A percentile compares a stretch with the other conserved stretches of the same genome.
Conservation (phyloP, 2,113 vertebrate genomes). For the Ovibos moschatus region DNA sequence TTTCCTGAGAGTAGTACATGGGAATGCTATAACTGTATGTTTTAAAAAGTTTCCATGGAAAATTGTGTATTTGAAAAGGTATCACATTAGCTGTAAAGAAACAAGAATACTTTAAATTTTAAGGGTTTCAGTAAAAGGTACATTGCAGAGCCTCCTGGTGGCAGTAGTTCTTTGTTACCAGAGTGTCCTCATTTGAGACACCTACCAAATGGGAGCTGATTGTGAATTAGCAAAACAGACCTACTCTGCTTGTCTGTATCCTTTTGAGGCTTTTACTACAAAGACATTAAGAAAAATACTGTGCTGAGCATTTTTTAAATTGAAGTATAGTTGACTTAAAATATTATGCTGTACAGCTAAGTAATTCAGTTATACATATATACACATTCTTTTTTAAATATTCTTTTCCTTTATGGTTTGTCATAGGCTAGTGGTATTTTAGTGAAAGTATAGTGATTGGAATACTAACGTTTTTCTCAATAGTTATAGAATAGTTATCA, state of each 20-base stretch:
- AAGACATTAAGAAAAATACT: not conserved
- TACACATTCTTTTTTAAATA: not conserved
- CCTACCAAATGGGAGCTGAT: not conserved
- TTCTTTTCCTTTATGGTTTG: not conserved
- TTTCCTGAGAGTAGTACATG: not conserved
- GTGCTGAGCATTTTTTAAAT: not conserved
- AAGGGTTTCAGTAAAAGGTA: slow-evolving; percentile 33
- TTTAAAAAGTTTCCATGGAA: not conserved
- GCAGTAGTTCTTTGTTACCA: slow-evolving; percentile 48
- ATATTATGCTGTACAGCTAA: not conserved
- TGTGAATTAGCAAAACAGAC: slow-evolving; percentile 31
- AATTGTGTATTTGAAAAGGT: slow-evolving; percentile 22
- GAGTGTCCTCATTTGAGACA: slow-evolving; percentile 48
- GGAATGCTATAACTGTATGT: not conserved
- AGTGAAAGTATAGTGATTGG: slow-evolving; percentile 13
- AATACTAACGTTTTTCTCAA: slow-evolving; percentile 20
- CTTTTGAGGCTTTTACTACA: not conserved
- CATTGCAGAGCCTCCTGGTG: slow-evolving; percentile 60
- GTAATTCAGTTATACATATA: not conserved
- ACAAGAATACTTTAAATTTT: slow-evolving; percentile 26
- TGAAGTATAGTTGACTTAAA: not conserved
- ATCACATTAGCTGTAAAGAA: slow-evolving; percentile 19
- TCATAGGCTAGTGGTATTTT: not conserved
- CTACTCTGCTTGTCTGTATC: not conserved
- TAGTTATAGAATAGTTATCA: not conserved